Percentiles rank a stretch among this genome's conserved stretches.
Conservation (phyloP, 2,113 vertebrate genomes). For the Chloroceryle aenea region DNA sequence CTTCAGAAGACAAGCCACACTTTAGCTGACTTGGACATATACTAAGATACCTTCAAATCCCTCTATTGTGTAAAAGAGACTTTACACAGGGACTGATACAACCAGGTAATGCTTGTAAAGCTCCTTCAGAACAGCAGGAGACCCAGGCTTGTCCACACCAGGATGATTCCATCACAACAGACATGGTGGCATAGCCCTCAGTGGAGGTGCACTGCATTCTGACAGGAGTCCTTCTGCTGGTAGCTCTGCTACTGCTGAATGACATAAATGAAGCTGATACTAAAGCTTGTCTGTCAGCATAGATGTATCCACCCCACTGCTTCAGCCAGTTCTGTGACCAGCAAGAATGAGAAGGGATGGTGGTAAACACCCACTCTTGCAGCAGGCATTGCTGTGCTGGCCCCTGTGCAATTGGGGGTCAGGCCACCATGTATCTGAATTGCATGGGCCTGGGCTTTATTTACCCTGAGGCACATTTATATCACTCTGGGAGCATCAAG, state of each 20-base stretch:
- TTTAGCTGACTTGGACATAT: neutral
- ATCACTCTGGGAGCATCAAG: neutral
- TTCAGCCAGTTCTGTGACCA: neutral
- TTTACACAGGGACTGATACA: neutral
- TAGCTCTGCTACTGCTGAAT: neutral
- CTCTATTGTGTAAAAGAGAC: neutral
- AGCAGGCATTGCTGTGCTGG: neutral
- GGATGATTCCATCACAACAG: neutral
- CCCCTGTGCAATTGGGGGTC: fast-evolving
- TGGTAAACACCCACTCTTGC: neutral
- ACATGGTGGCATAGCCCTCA: neutral
- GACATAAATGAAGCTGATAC: neutral
- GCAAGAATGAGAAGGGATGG: neutral
- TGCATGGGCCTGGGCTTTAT: neutral
- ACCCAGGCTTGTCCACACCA: neutral
- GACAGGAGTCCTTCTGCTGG: neutral
- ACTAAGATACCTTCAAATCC: neutral
- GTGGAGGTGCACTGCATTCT: neutral
- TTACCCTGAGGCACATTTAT: neutral
- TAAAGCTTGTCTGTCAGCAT: neutral
- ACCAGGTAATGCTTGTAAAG: neutral
- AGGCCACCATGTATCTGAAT: neutral
- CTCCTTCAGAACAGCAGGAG: neutral
- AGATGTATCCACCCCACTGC: neutral
- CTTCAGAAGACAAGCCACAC: neutral